These are phyloP conservation scores for Vultur gryphus DNA, from an alignment of 2,797 vertebrate genomes.

Conservation along the genomic window DNA sequence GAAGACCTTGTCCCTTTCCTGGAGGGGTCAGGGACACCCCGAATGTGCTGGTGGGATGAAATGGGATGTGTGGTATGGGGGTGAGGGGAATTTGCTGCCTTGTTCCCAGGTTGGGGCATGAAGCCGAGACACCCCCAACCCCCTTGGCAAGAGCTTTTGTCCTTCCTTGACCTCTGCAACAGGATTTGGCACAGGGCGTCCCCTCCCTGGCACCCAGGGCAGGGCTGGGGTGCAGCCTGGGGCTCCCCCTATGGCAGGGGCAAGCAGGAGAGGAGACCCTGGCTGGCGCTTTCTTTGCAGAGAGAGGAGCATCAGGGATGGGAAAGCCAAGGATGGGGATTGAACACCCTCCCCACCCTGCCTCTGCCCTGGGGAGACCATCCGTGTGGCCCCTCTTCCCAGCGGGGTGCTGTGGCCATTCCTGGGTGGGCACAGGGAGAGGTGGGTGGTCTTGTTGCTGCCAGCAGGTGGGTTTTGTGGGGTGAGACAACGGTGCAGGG, in stretches of 20 bases:
- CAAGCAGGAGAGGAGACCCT: accelerated
- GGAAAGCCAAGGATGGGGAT: background rate
- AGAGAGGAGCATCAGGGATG: background rate
- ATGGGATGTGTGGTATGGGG: background rate
- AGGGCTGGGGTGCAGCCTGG: background rate
- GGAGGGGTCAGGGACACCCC: background rate
- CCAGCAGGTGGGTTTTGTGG: background rate
- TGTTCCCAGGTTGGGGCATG: background rate
- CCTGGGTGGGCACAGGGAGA: conserved; percentile 64
- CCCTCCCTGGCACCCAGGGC: background rate
- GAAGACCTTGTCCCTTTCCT: background rate
- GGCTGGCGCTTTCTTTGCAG: background rate
- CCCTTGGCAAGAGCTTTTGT: background rate
- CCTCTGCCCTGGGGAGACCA: background rate
- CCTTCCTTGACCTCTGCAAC: background rate
- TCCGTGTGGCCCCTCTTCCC: background rate
- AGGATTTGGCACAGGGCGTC: background rate
- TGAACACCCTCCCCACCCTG: background rate
- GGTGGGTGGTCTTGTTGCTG: conserved; percentile 61
- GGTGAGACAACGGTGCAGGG: background rate
- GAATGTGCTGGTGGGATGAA: background rate
- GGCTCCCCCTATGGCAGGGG: accelerated
- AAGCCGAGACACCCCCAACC: background rate
- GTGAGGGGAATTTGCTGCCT: background rate
- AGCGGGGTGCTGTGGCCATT: background rate